Evolutionary conservation across 2,797 vertebrate species (phyloP).

Genomic region (Peromyscus eremicus): DNA sequence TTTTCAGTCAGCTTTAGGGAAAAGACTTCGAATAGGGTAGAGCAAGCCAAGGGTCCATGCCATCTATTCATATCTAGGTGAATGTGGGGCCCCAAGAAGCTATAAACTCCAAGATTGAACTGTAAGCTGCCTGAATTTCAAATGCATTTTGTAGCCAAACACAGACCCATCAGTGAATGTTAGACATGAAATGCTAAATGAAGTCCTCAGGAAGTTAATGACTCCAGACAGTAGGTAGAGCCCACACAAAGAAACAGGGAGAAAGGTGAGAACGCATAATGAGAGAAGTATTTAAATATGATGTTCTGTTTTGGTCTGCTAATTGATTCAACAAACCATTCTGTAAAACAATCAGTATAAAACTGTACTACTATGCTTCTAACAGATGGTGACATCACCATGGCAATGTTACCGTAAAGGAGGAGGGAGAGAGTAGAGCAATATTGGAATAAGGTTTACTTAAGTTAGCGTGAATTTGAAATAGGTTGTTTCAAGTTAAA

Average conservation of each 20-base stretch:
- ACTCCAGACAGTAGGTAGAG: background rate
- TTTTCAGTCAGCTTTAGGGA: background rate
- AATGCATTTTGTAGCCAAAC: background rate
- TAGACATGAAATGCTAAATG: background rate
- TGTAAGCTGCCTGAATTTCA: background rate
- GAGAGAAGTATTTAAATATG: background rate
- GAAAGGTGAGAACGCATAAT: background rate
- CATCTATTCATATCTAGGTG: background rate
- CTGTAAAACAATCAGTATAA: background rate
- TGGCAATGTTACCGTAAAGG: background rate
- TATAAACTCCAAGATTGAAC: background rate
- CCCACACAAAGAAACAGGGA: background rate
- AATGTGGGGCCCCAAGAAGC: background rate
- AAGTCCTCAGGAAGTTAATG: constrained; percentile 38
- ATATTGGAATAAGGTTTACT: background rate
- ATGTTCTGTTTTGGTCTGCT: background rate
- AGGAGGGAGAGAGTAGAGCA: background rate
- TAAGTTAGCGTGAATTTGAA: background rate
- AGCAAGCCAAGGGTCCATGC: background rate
- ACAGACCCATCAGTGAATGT: background rate
- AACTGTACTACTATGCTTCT: background rate
- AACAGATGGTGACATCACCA: background rate
- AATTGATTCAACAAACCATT: background rate
- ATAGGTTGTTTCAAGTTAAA: background rate
- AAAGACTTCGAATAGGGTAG: background rate